Conservation (phyloP, 2,888 invertebrate species). For the Eupithecia tripunctaria region DNA sequence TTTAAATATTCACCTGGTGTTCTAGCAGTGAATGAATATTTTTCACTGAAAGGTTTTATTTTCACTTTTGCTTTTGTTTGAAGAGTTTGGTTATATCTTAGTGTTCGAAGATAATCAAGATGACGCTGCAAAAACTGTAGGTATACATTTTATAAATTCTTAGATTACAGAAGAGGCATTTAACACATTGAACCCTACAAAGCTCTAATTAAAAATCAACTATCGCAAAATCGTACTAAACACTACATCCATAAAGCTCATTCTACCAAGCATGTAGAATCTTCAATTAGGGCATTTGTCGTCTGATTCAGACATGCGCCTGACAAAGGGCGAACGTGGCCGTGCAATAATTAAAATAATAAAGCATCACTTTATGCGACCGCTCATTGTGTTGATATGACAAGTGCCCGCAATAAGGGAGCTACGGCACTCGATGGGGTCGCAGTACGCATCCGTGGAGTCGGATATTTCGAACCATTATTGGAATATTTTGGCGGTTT, state of each 20-base stretch:
- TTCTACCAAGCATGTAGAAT: slow-evolving; percentile 49
- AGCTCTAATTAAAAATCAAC: background rate
- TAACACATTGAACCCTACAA: background rate
- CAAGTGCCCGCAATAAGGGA: slow-evolving; percentile 81
- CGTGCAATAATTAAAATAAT: slow-evolving; percentile 84
- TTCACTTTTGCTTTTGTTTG: background rate
- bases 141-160: background rate
- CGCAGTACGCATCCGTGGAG: slow-evolving; percentile 34
- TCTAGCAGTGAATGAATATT: background rate
- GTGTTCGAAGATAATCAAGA: background rate
- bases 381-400: slow-evolving; percentile 79
- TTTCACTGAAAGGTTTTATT: background rate
- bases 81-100: background rate
- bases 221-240: slow-evolving; percentile 5
- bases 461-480: slow-evolving; percentile 29
- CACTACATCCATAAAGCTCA: slow-evolving; percentile 18
- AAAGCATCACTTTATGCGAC: slow-evolving; percentile 70
- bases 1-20: too few species aligned
- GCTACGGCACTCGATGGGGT: slow-evolving; percentile 58
- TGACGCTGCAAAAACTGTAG: too few species aligned
- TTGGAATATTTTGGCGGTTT: slow-evolving; percentile 33
- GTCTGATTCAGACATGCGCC: slow-evolving; percentile 66
- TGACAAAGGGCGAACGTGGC: slow-evolving; percentile 75
- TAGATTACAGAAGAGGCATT: background rate
- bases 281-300: slow-evolving; percentile 72